These are phyloP conservation scores for Thymelicus acteon DNA, from an alignment of 2,888 invertebrate genomes.

Conservation along the genomic window DNA sequence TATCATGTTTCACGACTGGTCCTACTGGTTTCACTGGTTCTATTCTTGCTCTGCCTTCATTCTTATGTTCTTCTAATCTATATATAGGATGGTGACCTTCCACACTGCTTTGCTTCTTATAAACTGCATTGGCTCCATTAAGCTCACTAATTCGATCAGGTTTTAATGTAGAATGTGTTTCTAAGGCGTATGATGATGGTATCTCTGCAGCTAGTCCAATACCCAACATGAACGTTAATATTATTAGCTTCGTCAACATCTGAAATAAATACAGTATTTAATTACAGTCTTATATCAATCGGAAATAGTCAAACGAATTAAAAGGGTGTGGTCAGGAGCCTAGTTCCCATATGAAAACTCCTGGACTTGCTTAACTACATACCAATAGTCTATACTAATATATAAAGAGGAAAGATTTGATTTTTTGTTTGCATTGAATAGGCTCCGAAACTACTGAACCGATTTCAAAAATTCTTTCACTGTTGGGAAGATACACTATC, in stretches of 20 bases:
- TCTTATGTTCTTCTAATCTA: conserved; percentile 56
- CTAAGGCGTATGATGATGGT: conserved; percentile 55
- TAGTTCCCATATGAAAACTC: no score
- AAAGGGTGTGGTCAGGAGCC: no score
- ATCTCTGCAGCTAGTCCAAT: conserved; percentile 63
- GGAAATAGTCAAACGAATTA: no score
- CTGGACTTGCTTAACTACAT: no score
- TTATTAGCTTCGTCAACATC: conserved; percentile 60
- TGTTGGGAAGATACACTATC: no score
- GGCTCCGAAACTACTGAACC: no score
- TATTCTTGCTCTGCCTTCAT: conserved; percentile 63
- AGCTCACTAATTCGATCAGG: conserved; percentile 55
- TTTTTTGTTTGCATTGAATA: no score
- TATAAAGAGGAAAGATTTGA: no score
- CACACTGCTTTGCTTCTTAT: conserved; percentile 53
- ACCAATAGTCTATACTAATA: no score
- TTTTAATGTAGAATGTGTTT: conserved; percentile 59
- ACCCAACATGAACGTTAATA: conserved; percentile 50
- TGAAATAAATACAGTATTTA: conserved; percentile 51
- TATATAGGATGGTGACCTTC: conserved; percentile 67
- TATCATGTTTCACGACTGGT: conserved; percentile 67
- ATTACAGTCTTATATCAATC: no score
- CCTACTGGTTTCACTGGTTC: conserved; percentile 63
- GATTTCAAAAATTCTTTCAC: no score
- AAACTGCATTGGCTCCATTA: conserved; percentile 53